Base-by-base conservation (phyloP, 2,888 invertebrate genomes). In the Gymnocheta viridis region DNA sequence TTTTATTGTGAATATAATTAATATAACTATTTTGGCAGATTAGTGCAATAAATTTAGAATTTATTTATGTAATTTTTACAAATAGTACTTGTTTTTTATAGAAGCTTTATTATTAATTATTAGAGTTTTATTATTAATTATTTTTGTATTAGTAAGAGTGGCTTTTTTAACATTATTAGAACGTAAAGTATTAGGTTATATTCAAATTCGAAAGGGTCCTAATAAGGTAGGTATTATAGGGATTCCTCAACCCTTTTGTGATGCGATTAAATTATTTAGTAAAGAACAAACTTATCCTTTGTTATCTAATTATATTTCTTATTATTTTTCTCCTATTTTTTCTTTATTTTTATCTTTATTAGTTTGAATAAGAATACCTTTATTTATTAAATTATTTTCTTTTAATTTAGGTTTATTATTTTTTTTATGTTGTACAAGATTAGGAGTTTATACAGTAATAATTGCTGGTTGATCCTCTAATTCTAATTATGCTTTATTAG, bases 1-100 rank as follows among this genome's bases (percentile, higher is more conserved):
- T 92, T 88, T 92, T 91, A 90, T 86, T 90, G 90, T 87, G 89
- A 89, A 89, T 88, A 84, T 87, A 74, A 88, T 82, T 89, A 89
- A 72, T 81, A 70, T 81, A 70, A 87, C 93, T 94, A 93, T 93
- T 94, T 95, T 94, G 94, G 93, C 94, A 94, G 94, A 95, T 89
- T 93, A 95, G 92, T 95, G 95, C 93, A 90, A 92, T 94, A 94
- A n/a, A n/a, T n/a, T 95, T 95, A 95, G 94, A 94, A 94, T 92
- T 94, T 94, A 94, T 93, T 92, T 92, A 92, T 93, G 93, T 93
- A 92, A 92, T 89, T 90, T n/a, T n/a, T n/a, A n/a, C n/a, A n/a
- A n/a, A n/a, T n/a, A n/a, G n/a, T n/a, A n/a, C n/a, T n/a, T n/a
- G n/a, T n/a, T n/a, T n/a, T n/a, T n/a, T n/a, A n/a, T n/a, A n/a